phyloP scores from a whole-genome alignment of 2,113 vertebrate genomes.

The Neomonachus schauinslandi region DNA sequence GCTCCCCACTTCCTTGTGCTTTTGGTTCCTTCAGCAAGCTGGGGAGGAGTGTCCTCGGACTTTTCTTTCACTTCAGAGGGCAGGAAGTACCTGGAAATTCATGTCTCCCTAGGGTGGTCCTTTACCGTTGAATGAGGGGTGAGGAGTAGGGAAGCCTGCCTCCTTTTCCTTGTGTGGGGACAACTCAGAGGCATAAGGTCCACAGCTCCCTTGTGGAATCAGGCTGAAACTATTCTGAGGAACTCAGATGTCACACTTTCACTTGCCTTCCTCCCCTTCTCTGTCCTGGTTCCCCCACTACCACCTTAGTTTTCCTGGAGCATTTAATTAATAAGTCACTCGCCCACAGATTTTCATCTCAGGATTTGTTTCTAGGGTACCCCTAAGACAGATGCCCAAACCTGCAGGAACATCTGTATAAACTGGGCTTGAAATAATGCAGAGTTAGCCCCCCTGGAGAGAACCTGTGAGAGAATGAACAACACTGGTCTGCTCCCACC shows the following conservation, averaged over 20 bases:
- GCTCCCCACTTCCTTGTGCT: background rate
- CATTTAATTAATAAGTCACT: background rate
- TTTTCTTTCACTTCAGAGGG: background rate
- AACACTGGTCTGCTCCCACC: background rate
- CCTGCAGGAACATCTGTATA: background rate
- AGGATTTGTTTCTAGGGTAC: background rate
- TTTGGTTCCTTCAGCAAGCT: background rate
- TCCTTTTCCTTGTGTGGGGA: background rate
- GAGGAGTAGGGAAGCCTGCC: background rate
- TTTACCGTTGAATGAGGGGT: background rate
- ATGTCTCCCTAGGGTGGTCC: background rate
- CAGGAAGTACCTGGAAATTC: background rate
- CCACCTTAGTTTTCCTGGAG: background rate
- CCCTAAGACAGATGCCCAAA: background rate
- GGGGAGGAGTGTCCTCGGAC: background rate
- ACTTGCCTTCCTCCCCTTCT: background rate
- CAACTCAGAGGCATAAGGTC: background rate
- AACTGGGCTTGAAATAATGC: background rate
- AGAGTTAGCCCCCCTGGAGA: no score
- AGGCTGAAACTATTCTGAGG: background rate
- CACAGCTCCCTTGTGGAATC: rapidly evolving
- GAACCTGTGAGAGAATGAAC: background rate
- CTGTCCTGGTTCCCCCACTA: background rate
- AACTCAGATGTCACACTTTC: background rate
- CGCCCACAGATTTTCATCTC: background rate